Conservation (phyloP, 1,140 invertebrate genomes). For the Teleopsis dalmanni region DNA sequence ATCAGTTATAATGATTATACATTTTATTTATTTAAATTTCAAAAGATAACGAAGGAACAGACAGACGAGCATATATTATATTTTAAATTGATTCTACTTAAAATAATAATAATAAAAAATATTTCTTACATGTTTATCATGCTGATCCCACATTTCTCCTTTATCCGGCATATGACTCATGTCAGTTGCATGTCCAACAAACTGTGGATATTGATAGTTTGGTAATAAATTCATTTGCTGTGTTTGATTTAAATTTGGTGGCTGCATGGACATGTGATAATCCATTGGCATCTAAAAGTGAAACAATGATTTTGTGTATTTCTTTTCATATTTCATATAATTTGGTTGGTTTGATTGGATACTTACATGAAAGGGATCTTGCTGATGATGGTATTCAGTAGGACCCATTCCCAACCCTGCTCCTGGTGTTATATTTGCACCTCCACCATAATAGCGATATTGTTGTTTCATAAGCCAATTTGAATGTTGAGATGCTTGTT, state of each 20-base stretch:
- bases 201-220: constrained; percentile 32
- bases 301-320: no score
- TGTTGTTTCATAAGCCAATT: constrained; percentile 36
- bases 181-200: constrained; percentile 28
- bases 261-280: constrained; percentile 34
- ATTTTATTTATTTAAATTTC: no score
- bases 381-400: constrained; percentile 25
- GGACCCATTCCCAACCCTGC: constrained; percentile 20
- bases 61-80: no score
- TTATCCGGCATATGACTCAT: constrained; percentile 36
- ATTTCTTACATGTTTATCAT: constrained; percentile 42
- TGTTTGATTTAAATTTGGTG: constrained; percentile 22
- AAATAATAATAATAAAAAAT: no score
- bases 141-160: constrained; percentile 40
- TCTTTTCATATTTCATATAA: not conserved
- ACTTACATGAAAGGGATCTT: constrained; percentile 39
- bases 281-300: constrained; percentile 32
- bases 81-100: no score
- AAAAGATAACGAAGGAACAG: no score
- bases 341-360: not conserved
- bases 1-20: no score
- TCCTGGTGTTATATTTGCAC: constrained; percentile 1
- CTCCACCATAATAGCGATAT: constrained; percentile 14
- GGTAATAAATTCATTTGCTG: constrained; percentile 36
- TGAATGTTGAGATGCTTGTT: constrained; percentile 23